phyloP scores from a whole-genome alignment of 1,140 invertebrate species.

The Wasmannia auropunctata region DNA sequence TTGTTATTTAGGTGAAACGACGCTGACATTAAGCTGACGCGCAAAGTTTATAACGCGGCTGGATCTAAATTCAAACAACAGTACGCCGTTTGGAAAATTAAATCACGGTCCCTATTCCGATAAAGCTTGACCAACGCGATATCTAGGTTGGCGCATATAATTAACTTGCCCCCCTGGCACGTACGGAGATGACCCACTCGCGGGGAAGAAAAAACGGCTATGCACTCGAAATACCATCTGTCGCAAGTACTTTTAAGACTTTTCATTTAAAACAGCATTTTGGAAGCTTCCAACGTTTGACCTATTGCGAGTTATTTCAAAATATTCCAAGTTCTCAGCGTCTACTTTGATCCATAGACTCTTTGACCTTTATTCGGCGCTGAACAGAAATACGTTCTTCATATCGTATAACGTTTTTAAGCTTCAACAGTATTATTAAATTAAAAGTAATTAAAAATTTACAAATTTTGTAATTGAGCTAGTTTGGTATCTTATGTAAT shows the following conservation, averaged over 20 bases:
- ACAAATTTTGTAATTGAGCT: not conserved
- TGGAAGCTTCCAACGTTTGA: not conserved
- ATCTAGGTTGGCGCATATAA: slow-evolving; percentile 50
- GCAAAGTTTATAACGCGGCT: not conserved
- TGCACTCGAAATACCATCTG: slow-evolving; percentile 26
- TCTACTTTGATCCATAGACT: not conserved
- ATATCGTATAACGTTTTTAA: not conserved
- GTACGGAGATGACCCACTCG: slow-evolving; percentile 47
- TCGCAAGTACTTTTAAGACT: not conserved
- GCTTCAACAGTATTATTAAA: not conserved
- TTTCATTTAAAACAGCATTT: not conserved
- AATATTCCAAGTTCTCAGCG: not conserved
- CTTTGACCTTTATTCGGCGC: not conserved
- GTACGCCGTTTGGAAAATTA: not conserved
- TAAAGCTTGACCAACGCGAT: slow-evolving; percentile 10
- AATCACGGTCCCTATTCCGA: not conserved
- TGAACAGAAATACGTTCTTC: not conserved
- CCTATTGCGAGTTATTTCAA: not conserved
- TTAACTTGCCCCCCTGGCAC: slow-evolving; percentile 35
- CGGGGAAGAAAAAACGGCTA: slow-evolving; percentile 42
- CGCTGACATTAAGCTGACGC: not conserved
- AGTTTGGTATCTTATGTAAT: not conserved
- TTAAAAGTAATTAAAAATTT: not conserved
- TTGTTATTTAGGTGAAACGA: not conserved
- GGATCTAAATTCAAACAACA: not conserved